Conservation (phyloP, 2,797 vertebrate genomes). For the Crenichthys baileyi region DNA sequence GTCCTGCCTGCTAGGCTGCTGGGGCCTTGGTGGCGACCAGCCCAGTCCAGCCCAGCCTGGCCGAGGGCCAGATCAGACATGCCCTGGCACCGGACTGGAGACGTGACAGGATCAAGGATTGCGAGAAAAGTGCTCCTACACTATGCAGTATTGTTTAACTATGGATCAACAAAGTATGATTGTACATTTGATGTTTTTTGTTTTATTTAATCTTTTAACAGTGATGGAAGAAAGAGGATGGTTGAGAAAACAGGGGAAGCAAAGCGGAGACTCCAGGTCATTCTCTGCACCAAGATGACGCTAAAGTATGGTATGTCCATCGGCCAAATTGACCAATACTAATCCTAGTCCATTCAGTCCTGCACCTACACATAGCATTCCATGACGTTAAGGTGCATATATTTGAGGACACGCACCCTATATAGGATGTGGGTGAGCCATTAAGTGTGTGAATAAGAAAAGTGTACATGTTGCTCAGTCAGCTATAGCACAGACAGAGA, state of each 20-base stretch:
- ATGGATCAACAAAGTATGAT: conserved; percentile 26
- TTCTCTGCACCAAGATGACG: conserved; percentile 19
- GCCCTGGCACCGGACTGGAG: conserved; percentile 66
- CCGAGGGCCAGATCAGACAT: conserved; percentile 70
- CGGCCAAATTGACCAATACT: conserved; percentile 11
- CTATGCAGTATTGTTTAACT: conserved; percentile 40
- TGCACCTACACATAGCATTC: conserved; percentile 14
- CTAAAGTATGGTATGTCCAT: conserved; percentile 44
- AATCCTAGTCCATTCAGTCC: conserved; percentile 5
- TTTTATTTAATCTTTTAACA: conserved; percentile 42
- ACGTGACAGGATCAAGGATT: conserved; percentile 58
- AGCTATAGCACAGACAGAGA: conserved; percentile 76
- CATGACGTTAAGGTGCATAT: conserved; percentile 14
- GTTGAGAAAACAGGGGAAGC: conserved; percentile 16
- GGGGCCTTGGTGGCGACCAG: conserved; percentile 70
- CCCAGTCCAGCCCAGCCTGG: conserved; percentile 73
- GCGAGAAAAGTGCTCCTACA: conserved; percentile 27
- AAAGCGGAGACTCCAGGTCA: conserved; percentile 33
- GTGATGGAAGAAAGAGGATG: conserved; percentile 15
- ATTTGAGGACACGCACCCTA: conserved; percentile 29
- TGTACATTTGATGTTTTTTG: not conserved
- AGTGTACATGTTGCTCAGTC: conserved; percentile 80
- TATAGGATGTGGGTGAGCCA: conserved; percentile 51
- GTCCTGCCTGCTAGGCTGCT: conserved; percentile 69
- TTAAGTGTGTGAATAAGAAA: conserved; percentile 71